These are phyloP conservation scores for Lycia hirtaria DNA, from an alignment of 2,888 invertebrate genomes.

Conservation along the genomic window DNA sequence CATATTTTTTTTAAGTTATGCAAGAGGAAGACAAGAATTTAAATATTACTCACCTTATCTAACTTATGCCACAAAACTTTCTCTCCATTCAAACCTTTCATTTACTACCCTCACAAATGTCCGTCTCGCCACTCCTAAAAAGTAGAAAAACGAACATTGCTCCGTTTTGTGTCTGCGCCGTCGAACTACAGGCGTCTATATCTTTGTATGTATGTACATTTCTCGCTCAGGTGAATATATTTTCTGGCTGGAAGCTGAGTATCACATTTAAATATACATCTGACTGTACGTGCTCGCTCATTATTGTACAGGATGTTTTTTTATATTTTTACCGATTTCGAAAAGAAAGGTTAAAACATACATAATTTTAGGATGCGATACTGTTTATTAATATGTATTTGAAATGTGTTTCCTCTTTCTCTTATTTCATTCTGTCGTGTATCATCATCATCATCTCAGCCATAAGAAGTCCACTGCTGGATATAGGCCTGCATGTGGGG, in stretches of 20 bases:
- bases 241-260: conserved; percentile 42
- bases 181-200: conserved; percentile 12
- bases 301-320: conserved; percentile 64
- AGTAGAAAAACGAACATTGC: conserved; percentile 5
- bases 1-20: background rate
- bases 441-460: too few relatives aligned
- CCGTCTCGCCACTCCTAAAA: conserved; percentile 17
- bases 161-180: background rate
- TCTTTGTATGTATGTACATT: conserved; percentile 27
- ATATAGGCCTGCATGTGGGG: too few relatives aligned
- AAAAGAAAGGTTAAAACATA: too few relatives aligned
- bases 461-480: too few relatives aligned
- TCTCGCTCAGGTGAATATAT: conserved; percentile 37
- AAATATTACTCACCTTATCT: background rate
- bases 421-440: too few relatives aligned
- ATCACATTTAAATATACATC: conserved; percentile 82
- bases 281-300: conserved; percentile 72
- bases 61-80: background rate
- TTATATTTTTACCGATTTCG: too few relatives aligned
- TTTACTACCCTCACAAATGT: background rate
- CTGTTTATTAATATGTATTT: too few relatives aligned
- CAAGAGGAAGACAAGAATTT: background rate
- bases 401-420: too few relatives aligned
- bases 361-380: too few relatives aligned
- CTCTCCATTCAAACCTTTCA: background rate